phyloP scores from a whole-genome alignment of 2,888 invertebrate genomes.

The Ophraella communa region DNA sequence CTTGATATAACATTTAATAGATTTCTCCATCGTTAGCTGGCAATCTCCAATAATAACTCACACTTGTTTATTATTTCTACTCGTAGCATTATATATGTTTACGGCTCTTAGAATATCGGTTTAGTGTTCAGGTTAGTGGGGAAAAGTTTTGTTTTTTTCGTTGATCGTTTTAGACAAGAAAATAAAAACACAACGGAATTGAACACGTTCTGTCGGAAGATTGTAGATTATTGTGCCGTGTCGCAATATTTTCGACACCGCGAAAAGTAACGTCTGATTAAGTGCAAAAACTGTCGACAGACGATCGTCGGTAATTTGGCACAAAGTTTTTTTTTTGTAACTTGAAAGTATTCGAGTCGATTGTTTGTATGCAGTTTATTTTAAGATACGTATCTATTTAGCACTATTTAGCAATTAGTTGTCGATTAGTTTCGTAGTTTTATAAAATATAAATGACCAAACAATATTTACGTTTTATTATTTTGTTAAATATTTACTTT shows the following conservation, averaged over 20 bases:
- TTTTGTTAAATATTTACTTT: no score
- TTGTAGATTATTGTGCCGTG: background rate
- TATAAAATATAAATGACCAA: no score
- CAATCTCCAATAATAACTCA: conserved; percentile 25
- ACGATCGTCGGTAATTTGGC: conserved; percentile 15
- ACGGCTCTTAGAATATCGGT: conserved; percentile 1
- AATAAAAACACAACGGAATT: background rate
- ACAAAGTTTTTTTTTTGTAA: background rate
- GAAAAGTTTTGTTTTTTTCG: background rate
- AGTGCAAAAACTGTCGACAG: conserved; percentile 11
- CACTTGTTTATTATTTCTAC: conserved; percentile 23
- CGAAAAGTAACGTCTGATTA: background rate
- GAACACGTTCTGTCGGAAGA: background rate
- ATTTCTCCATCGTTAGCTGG: conserved; percentile 4
- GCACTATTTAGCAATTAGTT: no score
- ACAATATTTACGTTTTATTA: no score
- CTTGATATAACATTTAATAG: conserved; percentile 1
- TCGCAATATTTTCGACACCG: background rate
- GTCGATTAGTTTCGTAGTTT: no score
- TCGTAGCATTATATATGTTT: conserved; percentile 9
- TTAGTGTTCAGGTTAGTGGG: background rate
- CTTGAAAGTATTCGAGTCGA: background rate
- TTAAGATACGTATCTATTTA: background rate
- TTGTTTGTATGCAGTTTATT: background rate
- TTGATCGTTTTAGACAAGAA: background rate